Evolutionary conservation across 2,113 vertebrate genomes (phyloP).

Genomic region (Rhinoptilus africanus): DNA sequence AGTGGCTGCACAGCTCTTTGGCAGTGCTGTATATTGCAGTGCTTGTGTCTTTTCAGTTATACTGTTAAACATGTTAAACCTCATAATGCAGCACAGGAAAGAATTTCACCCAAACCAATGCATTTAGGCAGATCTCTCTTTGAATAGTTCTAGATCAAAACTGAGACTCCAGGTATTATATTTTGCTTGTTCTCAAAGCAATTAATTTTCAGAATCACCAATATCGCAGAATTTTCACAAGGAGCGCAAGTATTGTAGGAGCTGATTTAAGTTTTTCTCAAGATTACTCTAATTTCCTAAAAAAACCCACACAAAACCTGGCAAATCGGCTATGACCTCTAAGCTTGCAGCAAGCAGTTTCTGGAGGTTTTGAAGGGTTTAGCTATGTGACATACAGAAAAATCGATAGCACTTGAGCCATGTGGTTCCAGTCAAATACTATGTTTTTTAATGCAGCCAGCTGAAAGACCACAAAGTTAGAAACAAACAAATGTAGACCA

Average conservation of each 20-base stretch:
- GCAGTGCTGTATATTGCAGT: not conserved
- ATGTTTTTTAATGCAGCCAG: not conserved
- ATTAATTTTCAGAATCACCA: not conserved
- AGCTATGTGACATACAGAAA: not conserved
- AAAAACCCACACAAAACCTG: not conserved
- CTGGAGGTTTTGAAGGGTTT: not conserved
- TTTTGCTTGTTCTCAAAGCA: not conserved
- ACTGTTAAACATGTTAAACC: not conserved
- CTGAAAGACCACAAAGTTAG: not conserved
- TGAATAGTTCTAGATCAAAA: not conserved
- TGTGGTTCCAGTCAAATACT: not conserved
- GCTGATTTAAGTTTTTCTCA: not conserved
- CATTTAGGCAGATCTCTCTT: not conserved
- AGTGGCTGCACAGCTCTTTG: not conserved
- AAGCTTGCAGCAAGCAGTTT: not conserved
- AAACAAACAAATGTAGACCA: not conserved
- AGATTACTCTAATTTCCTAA: not conserved
- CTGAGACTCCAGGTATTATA: not conserved
- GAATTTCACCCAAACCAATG: not conserved
- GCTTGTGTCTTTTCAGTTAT: not conserved
- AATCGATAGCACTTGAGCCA: not conserved
- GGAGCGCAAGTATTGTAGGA: not conserved
- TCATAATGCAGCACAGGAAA: not conserved
- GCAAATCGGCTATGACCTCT: not conserved
- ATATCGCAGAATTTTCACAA: not conserved